Conservation (phyloP, 2,888 invertebrate species). For the Hypena proboscidalis region DNA sequence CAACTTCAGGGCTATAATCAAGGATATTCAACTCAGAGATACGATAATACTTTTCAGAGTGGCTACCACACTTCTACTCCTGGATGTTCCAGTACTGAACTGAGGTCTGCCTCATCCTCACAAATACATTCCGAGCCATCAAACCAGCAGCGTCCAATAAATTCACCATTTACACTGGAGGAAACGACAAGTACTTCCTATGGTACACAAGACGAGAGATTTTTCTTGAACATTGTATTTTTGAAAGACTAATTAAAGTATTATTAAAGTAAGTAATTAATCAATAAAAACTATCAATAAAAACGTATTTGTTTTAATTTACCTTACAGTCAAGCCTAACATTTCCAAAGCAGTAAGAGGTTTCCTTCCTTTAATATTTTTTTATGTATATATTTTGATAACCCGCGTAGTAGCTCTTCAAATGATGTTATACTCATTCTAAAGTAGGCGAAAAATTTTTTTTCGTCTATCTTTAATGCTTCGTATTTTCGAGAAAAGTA, state of each 20-base stretch:
- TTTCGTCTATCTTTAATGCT: too few relatives aligned
- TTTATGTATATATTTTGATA: slow-evolving; percentile 15
- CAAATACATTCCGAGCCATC: slow-evolving; percentile 15
- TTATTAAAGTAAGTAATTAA: slow-evolving; percentile 17
- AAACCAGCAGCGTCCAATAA: slow-evolving; percentile 24
- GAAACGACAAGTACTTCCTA: slow-evolving; percentile 23
- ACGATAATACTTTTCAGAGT: slow-evolving; percentile 24
- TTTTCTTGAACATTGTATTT: slow-evolving; percentile 13
- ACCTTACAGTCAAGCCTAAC: slow-evolving; percentile 9
- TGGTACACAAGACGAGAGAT: slow-evolving; percentile 22
- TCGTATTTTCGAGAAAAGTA: too few relatives aligned
- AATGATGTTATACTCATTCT: slow-evolving; percentile 21
- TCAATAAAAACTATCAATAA: slow-evolving; percentile 6
- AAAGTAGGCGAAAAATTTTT: slow-evolving; percentile 36
- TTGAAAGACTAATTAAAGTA: slow-evolving; percentile 18
- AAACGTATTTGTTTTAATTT: slow-evolving; percentile 8
- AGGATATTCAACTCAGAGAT: slow-evolving; percentile 25
- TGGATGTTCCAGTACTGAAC: slow-evolving; percentile 18
- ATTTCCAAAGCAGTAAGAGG: slow-evolving; percentile 12
- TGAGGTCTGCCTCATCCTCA: slow-evolving; percentile 15
- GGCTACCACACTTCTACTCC: slow-evolving; percentile 25
- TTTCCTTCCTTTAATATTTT: slow-evolving; percentile 15
- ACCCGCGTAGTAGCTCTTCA: slow-evolving; percentile 11
- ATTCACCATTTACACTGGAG: slow-evolving; percentile 17
- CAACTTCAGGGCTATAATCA: slow-evolving; percentile 23